Evolutionary conservation across 2,888 invertebrate species (phyloP).

Genomic region (Ichneumoninae sp.): DNA sequence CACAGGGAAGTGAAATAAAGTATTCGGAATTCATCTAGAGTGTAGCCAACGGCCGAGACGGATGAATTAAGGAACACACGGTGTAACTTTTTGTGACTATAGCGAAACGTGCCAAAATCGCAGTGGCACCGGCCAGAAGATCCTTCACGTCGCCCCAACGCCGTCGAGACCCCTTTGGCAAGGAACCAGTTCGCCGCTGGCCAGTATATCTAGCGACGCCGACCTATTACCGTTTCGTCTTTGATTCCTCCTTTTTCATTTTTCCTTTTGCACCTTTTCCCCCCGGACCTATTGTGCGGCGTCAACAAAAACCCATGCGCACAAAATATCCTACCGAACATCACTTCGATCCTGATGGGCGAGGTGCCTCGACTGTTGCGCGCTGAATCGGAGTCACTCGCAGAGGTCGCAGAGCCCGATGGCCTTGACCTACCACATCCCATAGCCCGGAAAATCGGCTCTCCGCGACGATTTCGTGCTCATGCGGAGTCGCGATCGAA

Average conservation of each 20-base stretch:
- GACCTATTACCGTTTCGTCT: slow-evolving; percentile 68
- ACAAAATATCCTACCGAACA: slow-evolving; percentile 76
- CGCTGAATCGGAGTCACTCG: slow-evolving; percentile 51
- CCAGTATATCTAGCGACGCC: slow-evolving; percentile 50
- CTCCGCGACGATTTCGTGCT: slow-evolving; percentile 46
- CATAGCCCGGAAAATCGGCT: slow-evolving; percentile 74
- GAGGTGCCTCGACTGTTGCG: slow-evolving; percentile 65
- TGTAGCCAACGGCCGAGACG: background rate
- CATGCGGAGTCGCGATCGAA: slow-evolving; percentile 27
- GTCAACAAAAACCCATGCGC: background rate
- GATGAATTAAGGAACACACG: background rate
- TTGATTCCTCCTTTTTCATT: slow-evolving; percentile 42
- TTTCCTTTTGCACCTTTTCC: background rate
- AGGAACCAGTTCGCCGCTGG: slow-evolving; percentile 67
- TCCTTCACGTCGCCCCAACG: slow-evolving; percentile 60
- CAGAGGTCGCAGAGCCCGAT: slow-evolving; percentile 64
- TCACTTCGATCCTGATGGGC: slow-evolving; percentile 76
- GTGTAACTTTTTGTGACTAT: background rate
- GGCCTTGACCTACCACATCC: slow-evolving; percentile 79
- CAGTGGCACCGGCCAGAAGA: slow-evolving; percentile 55
- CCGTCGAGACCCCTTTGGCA: slow-evolving; percentile 71
- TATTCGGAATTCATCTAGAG: background rate
- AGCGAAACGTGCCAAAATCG: slow-evolving; percentile 69
- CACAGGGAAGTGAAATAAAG: too few species aligned
- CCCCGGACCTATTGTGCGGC: background rate